A percentile compares a stretch with the other conserved stretches of the same genome.
Conservation (phyloP, 2,888 invertebrate species). For the Lasiommata megera region DNA sequence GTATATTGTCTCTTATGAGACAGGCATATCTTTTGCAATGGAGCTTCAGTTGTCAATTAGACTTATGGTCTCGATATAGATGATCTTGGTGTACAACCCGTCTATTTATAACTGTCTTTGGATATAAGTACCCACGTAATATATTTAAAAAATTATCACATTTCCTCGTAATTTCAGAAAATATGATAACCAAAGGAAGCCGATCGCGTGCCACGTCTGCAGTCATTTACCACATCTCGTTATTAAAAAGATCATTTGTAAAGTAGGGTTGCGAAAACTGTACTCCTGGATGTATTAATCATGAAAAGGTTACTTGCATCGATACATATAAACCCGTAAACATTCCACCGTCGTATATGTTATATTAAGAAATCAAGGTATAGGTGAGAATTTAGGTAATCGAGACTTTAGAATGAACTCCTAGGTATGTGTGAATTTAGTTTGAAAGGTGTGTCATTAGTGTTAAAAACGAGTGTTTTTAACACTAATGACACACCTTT, state of each 20-base stretch:
- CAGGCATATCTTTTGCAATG: too few species aligned
- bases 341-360: too few species aligned
- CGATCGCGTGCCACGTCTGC: slow-evolving; percentile 11
- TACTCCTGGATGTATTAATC: slow-evolving; percentile 40
- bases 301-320: slow-evolving; percentile 45
- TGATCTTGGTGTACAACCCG: neutral
- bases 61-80: too few species aligned
- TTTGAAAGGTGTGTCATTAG: too few species aligned
- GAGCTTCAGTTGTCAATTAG: too few species aligned
- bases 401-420: too few species aligned
- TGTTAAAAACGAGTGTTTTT: too few species aligned
- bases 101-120: neutral
- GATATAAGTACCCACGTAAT: neutral
- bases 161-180: slow-evolving; percentile 9
- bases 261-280: slow-evolving; percentile 37
- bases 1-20: too few species aligned
- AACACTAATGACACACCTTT: too few species aligned
- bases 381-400: too few species aligned
- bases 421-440: too few species aligned
- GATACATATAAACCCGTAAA: slow-evolving; percentile 30
- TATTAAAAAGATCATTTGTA: slow-evolving; percentile 24
- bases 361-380: too few species aligned
- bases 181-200: slow-evolving; percentile 11
- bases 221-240: slow-evolving; percentile 14
- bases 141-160: slow-evolving; percentile 9